Conservation (phyloP, 2,888 invertebrate species). For the Ectobius pallidus region DNA sequence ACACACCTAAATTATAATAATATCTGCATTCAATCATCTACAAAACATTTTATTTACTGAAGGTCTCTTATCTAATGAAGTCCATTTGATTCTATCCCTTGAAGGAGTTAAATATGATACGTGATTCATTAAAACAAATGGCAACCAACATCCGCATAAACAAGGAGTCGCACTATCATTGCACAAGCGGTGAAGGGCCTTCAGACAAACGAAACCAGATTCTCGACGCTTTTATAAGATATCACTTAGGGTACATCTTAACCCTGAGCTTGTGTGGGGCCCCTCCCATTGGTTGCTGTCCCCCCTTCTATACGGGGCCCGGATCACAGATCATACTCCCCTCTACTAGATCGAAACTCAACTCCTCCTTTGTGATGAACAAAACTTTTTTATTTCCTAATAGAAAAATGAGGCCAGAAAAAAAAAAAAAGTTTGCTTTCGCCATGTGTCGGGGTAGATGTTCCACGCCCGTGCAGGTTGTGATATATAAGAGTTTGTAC, state of each 20-base stretch:
- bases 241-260: slow-evolving; percentile 1
- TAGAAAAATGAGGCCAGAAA: slow-evolving; percentile 4
- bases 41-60: no score
- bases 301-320: not conserved
- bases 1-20: no score
- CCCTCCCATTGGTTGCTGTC: not conserved
- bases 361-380: slow-evolving; percentile 1
- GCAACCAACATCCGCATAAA: no score
- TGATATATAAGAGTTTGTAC: not conserved
- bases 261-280: not conserved
- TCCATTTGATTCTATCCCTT: no score
- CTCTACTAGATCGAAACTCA: not conserved
- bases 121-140: no score
- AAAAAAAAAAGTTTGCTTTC: not conserved
- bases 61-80: no score
- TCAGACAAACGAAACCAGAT: not conserved
- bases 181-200: not conserved
- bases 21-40: no score
- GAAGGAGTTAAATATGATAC: no score
- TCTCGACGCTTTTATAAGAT: not conserved
- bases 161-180: not conserved
- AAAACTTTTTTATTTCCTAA: not conserved
- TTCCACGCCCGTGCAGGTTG: not conserved
- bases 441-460: not conserved
- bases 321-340: not conserved